Percentiles rank a stretch among this genome's conserved stretches.
phyloP scores from a whole-genome alignment of 2,888 invertebrate species.

The Leptinotarsa haldemani region DNA sequence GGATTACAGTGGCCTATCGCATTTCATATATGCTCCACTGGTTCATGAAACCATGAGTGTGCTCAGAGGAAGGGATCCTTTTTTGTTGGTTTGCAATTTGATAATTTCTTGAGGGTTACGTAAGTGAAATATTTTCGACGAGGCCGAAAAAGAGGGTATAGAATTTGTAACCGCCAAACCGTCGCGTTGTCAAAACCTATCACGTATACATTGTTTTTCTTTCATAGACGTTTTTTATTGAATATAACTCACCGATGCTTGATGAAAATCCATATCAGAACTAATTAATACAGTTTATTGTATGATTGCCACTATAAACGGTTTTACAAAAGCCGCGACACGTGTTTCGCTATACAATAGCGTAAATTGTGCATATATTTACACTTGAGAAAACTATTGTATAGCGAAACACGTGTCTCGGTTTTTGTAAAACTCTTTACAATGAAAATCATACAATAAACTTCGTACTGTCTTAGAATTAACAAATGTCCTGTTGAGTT shows the following conservation, averaged over 20 bases:
- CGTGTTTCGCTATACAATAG: too few species aligned
- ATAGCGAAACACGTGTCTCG: too few species aligned
- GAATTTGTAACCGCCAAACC: background rate
- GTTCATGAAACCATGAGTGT: slow-evolving; percentile 25
- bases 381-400: too few species aligned
- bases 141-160: background rate
- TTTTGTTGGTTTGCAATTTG: slow-evolving; percentile 23
- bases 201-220: background rate
- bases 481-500: too few species aligned
- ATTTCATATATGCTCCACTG: slow-evolving; percentile 33
- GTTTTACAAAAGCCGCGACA: too few species aligned
- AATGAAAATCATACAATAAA: too few species aligned
- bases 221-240: background rate
- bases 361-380: too few species aligned
- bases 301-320: too few species aligned
- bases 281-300: too few species aligned
- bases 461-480: too few species aligned
- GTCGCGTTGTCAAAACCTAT: background rate
- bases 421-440: too few species aligned
- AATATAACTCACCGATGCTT: background rate
- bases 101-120: slow-evolving; percentile 10
- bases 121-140: background rate
- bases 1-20: slow-evolving; percentile 30
- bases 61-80: slow-evolving; percentile 21
- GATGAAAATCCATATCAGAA: background rate